Evolutionary conservation across 2,113 vertebrate species (phyloP), one percentile per base, ranked within the genome.

Genomic region (Spea multiplicata): DNA sequence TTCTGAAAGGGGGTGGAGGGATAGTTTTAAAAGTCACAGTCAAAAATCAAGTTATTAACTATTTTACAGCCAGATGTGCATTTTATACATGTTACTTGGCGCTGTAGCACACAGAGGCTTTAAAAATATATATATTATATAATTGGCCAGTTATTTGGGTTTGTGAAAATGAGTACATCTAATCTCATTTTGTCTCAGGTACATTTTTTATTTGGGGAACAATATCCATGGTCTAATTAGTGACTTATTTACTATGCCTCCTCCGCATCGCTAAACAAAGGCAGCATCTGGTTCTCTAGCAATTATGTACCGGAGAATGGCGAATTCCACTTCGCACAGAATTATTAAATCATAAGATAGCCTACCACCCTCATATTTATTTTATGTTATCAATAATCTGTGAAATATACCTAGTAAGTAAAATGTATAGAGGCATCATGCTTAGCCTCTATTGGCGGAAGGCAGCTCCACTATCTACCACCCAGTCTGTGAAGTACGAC

Each of bases 211-310:
- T 16, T 14, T 12, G 14, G 14, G 59, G 59, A n/a, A 9, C 61
- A 64, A 64, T 30, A 30, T 13, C 4, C 55, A 59, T 13, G 14
- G 55, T 59, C 55, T 13, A 59, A 59, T 59, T 59, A 59, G 4
- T 8, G 55, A 59, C 55, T 59, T 64, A 64, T 64, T 64, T 64
- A 64, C 61, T 64, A 64, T 64, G 61, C 61, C 61, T 64, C 61
- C 61, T 64, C 61, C 61, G 30, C 61, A 64, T 64, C 61, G 3
- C 17, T 1, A 6, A 6, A 64, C 61, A 64, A 64, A 64, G 30
- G 61, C 14, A 64, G 61, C 61, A 64, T 64, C 61, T 64, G 61
- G 61, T 64, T 64, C 61, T 13, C n/a, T 64, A 13, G 7, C 61
- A 64, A 61, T 61, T 64, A 16, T 6, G 8, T 64, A 17, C 61